Percentiles rank a stretch among this genome's conserved stretches.
Conservation (phyloP, 2,888 invertebrate genomes). For the Digitonthophagus gazella region DNA sequence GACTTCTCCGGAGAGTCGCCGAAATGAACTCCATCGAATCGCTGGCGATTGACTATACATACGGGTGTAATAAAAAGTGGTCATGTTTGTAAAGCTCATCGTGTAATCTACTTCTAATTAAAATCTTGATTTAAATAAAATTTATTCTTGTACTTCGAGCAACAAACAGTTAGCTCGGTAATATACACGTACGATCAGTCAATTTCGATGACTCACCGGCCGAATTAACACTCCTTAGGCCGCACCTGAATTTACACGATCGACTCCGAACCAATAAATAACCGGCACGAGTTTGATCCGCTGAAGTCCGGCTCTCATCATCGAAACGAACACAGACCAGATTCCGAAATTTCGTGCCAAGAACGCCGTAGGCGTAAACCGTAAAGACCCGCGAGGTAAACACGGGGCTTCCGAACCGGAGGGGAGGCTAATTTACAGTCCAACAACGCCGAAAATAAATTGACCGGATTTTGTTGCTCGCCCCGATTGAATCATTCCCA, state of each 20-base stretch:
- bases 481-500: too few relatives aligned
- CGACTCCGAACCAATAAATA: conserved; percentile 7
- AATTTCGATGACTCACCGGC: conserved; percentile 4
- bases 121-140: background rate
- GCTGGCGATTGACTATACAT: too few relatives aligned
- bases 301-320: conserved; percentile 13
- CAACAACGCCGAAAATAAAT: too few relatives aligned
- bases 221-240: conserved; percentile 12
- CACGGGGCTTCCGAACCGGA: too few relatives aligned
- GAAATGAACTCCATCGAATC: too few relatives aligned
- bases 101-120: too few relatives aligned
- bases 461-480: too few relatives aligned
- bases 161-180: background rate
- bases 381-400: background rate
- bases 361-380: background rate
- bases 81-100: too few relatives aligned
- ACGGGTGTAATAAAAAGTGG: too few relatives aligned
- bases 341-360: background rate
- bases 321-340: background rate
- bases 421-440: too few relatives aligned
- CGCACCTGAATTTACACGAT: conserved; percentile 14
- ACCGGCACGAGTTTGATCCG: conserved; percentile 5
- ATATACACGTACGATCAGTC: background rate
- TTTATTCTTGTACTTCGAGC: background rate
- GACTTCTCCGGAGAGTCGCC: too few relatives aligned